Evolutionary conservation across 2,888 invertebrate species (phyloP).

Genomic region (Erebia ligea): DNA sequence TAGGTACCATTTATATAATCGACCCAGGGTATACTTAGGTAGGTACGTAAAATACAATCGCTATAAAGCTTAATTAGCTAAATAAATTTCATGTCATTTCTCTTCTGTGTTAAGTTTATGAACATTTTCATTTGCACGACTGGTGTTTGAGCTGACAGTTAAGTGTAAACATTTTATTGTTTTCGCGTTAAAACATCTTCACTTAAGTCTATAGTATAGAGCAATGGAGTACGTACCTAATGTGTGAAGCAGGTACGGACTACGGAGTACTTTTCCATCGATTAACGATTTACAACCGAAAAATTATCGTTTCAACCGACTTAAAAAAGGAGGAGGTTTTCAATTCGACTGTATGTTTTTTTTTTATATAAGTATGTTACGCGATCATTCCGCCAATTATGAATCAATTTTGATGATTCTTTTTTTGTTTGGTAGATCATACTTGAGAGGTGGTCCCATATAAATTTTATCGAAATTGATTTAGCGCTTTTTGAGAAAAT

Average conservation of each 20-base stretch:
- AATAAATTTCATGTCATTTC: conserved; percentile 55
- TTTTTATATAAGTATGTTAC: too few relatives aligned
- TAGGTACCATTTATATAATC: conserved; percentile 11
- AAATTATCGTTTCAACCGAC: too few relatives aligned
- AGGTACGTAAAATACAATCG: conserved; percentile 23
- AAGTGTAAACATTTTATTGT: conserved; percentile 47
- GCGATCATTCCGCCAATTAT: too few relatives aligned
- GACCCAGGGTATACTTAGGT: background rate
- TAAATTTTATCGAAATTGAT: too few relatives aligned
- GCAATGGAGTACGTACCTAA: conserved; percentile 3
- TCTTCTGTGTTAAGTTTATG: conserved; percentile 65
- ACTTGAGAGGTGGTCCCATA: too few relatives aligned
- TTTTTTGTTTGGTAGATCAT: too few relatives aligned
- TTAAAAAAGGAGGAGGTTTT: too few relatives aligned
- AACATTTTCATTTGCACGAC: conserved; percentile 60
- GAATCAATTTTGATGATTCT: too few relatives aligned
- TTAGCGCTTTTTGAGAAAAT: too few relatives aligned
- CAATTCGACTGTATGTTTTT: too few relatives aligned
- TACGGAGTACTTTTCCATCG: background rate
- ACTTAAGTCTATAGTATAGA: background rate
- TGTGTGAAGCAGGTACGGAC: background rate
- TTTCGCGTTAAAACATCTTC: conserved; percentile 14
- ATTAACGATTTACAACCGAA: background rate
- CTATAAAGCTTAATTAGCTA: conserved; percentile 47
- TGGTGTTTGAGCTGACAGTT: conserved; percentile 52